phyloP scores from a whole-genome alignment of 2,888 invertebrate genomes.

The Shargacucullia verbasci region DNA sequence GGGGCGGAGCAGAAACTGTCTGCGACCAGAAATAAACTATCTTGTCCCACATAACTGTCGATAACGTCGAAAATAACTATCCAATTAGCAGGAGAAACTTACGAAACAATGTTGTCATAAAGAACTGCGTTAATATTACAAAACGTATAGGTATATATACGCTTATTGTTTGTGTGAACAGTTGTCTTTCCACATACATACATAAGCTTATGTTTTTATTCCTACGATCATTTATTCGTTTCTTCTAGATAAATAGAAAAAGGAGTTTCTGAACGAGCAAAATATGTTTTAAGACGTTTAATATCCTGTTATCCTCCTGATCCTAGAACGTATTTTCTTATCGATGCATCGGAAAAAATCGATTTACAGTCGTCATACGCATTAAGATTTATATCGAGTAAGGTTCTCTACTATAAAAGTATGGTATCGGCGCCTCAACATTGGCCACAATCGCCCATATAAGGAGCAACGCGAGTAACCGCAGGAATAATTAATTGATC shows the following conservation, averaged over 20 bases:
- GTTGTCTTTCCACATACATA: constrained; percentile 22
- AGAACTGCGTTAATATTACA: constrained; percentile 47
- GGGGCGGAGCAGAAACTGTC: constrained; percentile 68
- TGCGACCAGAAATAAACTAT: constrained; percentile 76
- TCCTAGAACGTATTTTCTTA: constrained; percentile 54
- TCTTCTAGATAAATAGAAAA: constrained; percentile 17
- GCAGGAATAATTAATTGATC: constrained; percentile 75
- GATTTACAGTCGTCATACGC: constrained; percentile 62
- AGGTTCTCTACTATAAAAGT: constrained; percentile 65
- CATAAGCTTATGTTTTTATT: constrained; percentile 23
- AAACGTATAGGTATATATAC: constrained; percentile 19
- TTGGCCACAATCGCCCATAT: constrained; percentile 69
- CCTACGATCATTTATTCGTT: constrained; percentile 22
- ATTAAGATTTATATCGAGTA: constrained; percentile 62
- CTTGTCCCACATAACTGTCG: constrained; percentile 76
- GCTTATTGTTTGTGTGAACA: constrained; percentile 24
- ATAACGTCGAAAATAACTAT: constrained; percentile 70
- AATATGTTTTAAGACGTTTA: constrained; percentile 26
- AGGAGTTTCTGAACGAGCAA: constrained; percentile 19
- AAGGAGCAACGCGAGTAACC: constrained; percentile 67
- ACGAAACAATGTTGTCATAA: constrained; percentile 61
- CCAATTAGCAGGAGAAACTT: constrained; percentile 64
- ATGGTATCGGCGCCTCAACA: constrained; percentile 68
- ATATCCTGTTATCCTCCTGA: constrained; percentile 46
- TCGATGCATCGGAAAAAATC: constrained; percentile 54